These are phyloP conservation scores for Eulemur macaco DNA, from an alignment of 2,113 vertebrate species.

Conservation along the genomic window DNA sequence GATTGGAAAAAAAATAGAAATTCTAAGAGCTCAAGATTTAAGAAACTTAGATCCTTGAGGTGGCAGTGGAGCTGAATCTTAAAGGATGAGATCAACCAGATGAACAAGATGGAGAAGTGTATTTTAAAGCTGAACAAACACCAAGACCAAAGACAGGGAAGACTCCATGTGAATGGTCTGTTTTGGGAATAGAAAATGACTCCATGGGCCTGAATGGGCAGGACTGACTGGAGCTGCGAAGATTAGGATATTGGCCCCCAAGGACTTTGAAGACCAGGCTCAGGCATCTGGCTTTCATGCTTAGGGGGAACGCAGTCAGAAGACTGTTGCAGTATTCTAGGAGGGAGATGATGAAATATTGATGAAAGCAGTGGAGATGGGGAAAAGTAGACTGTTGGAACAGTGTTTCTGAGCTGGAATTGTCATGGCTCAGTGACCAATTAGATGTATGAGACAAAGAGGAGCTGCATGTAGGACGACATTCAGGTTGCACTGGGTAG, in stretches of 20 bases:
- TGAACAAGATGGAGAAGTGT: neutral
- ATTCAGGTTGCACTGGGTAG: neutral
- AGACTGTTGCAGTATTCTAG: neutral
- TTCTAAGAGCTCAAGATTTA: neutral
- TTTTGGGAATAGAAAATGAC: neutral
- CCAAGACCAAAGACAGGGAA: neutral
- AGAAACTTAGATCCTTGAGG: neutral
- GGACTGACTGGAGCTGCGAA: neutral
- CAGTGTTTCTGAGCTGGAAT: conserved; percentile 5
- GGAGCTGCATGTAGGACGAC: neutral
- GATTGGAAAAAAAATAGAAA: neutral
- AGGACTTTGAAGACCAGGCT: neutral
- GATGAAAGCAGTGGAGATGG: neutral
- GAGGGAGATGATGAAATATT: neutral
- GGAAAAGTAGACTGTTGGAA: neutral
- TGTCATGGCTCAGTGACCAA: neutral
- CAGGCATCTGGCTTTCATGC: neutral
- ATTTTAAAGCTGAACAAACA: neutral
- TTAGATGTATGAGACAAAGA: neutral
- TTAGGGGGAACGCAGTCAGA: neutral
- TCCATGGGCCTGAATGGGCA: neutral
- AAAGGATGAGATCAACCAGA: neutral
- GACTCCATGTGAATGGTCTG: neutral
- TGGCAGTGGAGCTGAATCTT: neutral
- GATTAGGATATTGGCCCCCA: neutral